Evolutionary conservation across 2,888 invertebrate species (phyloP).

Genomic region (Eristalis tenax): DNA sequence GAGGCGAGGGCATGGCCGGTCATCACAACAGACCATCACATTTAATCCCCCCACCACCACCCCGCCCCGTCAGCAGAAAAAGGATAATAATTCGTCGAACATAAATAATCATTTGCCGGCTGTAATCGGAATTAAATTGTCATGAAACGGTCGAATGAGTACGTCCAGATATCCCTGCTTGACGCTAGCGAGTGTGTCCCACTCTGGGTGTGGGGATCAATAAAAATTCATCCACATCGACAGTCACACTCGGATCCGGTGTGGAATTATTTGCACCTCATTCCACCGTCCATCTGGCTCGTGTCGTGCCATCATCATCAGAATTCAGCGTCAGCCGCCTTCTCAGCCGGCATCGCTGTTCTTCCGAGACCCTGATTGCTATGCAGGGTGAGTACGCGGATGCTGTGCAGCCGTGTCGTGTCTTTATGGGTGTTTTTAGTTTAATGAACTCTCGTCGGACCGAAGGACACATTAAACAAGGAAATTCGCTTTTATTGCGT

Average conservation of each 20-base stretch:
- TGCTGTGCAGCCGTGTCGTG: conserved; percentile 16
- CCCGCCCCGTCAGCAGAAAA: conserved; percentile 3
- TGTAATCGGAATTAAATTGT: conserved; percentile 66
- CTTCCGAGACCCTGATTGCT: not conserved
- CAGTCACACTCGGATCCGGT: not conserved
- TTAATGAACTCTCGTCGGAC: conserved; percentile 37
- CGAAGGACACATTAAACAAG: conserved; percentile 26
- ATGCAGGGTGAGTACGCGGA: conserved; percentile 6
- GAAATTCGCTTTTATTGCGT: conserved; percentile 35
- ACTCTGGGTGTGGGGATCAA: not conserved
- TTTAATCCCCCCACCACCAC: not conserved
- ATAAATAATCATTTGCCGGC: conserved; percentile 60
- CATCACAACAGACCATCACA: conserved; percentile 1
- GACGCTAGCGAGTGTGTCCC: conserved; percentile 35
- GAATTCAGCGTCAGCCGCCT: not conserved
- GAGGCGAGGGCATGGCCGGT: no score
- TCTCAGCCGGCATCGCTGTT: not conserved
- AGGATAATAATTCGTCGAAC: conserved; percentile 53
- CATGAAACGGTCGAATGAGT: conserved; percentile 45
- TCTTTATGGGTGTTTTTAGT: conserved; percentile 35
- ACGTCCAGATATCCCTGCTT: conserved; percentile 30
- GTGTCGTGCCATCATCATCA: not conserved
- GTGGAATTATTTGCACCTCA: conserved; percentile 3
- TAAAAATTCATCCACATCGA: conserved; percentile 32
- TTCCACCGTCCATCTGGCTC: not conserved